A percentile compares a stretch with the other conserved stretches of the same genome.
Evolutionary conservation across 1,140 invertebrate species (phyloP).

Genomic region (Diabrotica virgifera): DNA sequence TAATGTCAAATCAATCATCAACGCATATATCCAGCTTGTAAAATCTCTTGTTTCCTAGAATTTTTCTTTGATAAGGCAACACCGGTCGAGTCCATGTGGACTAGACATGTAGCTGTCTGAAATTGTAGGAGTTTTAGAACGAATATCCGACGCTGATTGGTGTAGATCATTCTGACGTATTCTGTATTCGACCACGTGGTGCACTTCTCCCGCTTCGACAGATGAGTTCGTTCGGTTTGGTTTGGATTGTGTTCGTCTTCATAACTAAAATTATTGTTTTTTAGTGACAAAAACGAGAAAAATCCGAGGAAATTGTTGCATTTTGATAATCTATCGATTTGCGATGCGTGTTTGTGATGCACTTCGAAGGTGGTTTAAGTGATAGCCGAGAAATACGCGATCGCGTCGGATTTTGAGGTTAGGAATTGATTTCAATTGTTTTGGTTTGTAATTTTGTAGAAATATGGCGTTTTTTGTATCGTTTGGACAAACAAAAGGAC

Average conservation of each 20-base stretch:
- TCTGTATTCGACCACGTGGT: neutral
- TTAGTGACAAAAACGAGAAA: neutral
- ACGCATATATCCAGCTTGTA: neutral
- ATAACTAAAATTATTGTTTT: neutral
- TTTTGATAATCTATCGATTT: neutral
- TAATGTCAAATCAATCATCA: neutral
- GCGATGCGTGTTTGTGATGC: neutral
- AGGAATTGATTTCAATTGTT: neutral
- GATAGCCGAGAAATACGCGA: too few relatives aligned
- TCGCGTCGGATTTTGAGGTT: neutral
- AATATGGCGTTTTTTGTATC: neutral
- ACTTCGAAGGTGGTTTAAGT: too few relatives aligned
- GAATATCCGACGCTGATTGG: neutral
- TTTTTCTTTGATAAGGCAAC: slow-evolving; percentile 5
- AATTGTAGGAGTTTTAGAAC: neutral
- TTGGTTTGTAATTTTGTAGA: neutral
- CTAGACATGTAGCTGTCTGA: neutral
- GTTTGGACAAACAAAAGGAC: neutral
- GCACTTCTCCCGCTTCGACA: slow-evolving; percentile 9
- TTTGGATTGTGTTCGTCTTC: neutral
- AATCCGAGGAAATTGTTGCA: neutral
- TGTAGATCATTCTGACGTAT: neutral
- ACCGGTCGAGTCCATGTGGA: slow-evolving; percentile 1
- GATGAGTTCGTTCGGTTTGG: slow-evolving; percentile 6
- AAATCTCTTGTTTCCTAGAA: neutral